Percentiles rank a stretch among this genome's conserved stretches.
Evolutionary conservation across 2,888 invertebrate species (phyloP).

Genomic region (Andrena trimmerana): DNA sequence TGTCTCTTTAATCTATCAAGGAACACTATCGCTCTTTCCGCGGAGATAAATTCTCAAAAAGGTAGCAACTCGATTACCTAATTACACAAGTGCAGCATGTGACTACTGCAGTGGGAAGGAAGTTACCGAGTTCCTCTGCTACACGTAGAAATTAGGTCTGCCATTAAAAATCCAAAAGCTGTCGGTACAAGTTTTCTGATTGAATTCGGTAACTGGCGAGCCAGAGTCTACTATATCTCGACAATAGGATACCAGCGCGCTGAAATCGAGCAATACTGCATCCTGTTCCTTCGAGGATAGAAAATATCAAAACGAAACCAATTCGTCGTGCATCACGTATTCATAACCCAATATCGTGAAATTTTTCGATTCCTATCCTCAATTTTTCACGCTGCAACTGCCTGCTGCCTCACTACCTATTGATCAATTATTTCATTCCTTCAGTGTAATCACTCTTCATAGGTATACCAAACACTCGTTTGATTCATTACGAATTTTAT

Average conservation of each 20-base stretch:
- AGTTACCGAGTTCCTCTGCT: constrained; percentile 10
- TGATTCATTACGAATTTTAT: not conserved
- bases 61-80: not conserved
- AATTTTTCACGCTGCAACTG: constrained; percentile 9
- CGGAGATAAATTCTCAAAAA: not conserved
- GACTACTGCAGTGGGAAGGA: constrained; percentile 9
- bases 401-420: not conserved
- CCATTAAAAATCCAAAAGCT: constrained; percentile 30
- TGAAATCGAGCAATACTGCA: constrained; percentile 16
- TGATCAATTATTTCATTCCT: constrained; percentile 15
- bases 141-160: constrained; percentile 29
- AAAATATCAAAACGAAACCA: constrained; percentile 39
- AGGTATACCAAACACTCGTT: not conserved
- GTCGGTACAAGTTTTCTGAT: constrained; percentile 22
- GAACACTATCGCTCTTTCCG: not conserved
- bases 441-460: not conserved
- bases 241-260: constrained; percentile 20
- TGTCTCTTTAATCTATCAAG: not conserved
- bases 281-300: constrained; percentile 38
- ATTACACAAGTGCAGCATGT: constrained; percentile 19
- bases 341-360: constrained; percentile 22
- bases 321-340: not conserved
- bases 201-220: constrained; percentile 11
- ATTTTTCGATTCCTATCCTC: constrained; percentile 15
- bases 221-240: constrained; percentile 6